Base-by-base conservation (phyloP, 2,113 vertebrate species). In the Hiodon tergisus region DNA sequence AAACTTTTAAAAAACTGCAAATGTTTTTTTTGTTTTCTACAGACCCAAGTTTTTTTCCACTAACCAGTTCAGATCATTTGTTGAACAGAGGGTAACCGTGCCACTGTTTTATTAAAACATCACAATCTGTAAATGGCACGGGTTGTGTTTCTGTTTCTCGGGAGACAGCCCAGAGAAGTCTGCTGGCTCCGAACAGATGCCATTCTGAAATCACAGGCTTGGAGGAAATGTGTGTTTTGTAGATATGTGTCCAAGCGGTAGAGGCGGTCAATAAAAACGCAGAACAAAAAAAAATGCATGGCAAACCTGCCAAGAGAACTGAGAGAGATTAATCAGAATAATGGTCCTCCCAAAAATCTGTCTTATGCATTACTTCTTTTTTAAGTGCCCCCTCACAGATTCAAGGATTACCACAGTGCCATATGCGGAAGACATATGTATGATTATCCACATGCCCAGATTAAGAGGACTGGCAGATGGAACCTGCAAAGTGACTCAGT, bases 401-500 rank as follows among this genome's bases (percentile, higher is more conserved):
- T 77, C 78, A 75, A 67, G 79, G 82, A 78, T 86, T 85, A 82
- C 76, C 67, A 69, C 83, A 67, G 78, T 82, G 84, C 85, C 79
- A 86, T 87, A 88, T 85, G 83, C 72, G 74, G 76, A 66, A 69
- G 76, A 81, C 84, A 83, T 86, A 84, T 84, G 83, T 77, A 81
- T 79, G 78, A 74, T 69, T 75, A 77, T 71, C 82, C 85, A 71
- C 80, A 76, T 83, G 86, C 82, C 83, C 78, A 83, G 85, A 89
- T 88, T 83, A 88, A 77, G 78, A 77, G 78, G 79, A 79, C 78
- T 83, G 82, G 84, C 84, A 85, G 85, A 89, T 88, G 86, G 85
- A 87, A 84, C 73, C 81, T 79, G 79, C 13, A 71, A 84, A 82
- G 83, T 88, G 84, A 88, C 86, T 86, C 87, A 87, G 70, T 88